These are phyloP conservation scores for Hipposideros armiger DNA, from an alignment of 2,113 vertebrate genomes.

Conservation along the genomic window DNA sequence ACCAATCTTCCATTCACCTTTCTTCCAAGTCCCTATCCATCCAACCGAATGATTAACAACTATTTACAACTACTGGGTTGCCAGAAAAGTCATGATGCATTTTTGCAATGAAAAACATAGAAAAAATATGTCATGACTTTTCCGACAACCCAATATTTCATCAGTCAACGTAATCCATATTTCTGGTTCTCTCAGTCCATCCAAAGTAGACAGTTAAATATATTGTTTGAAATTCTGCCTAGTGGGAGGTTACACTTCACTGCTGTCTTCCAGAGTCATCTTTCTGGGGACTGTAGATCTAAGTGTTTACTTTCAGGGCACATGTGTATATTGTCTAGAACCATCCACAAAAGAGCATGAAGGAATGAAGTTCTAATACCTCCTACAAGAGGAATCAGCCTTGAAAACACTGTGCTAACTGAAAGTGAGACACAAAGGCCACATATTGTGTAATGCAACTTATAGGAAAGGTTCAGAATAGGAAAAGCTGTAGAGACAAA, in stretches of 20 bases:
- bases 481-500: background rate
- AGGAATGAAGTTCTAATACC: background rate
- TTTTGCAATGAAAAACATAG: too few relatives aligned
- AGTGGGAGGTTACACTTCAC: background rate
- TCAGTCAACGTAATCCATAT: background rate
- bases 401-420: background rate
- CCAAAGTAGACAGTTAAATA: background rate
- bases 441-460: background rate
- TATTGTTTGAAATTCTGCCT: background rate
- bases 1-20: background rate
- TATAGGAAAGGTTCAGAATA: background rate
- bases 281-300: background rate
- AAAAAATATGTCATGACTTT: too few relatives aligned
- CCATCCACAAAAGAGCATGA: background rate
- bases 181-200: background rate
- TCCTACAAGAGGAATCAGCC: background rate
- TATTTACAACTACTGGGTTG: background rate
- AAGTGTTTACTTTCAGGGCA: background rate
- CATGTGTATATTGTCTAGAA: background rate
- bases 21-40: background rate
- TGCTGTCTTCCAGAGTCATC: background rate
- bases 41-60: background rate
- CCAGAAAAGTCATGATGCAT: too few relatives aligned
- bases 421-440: background rate
- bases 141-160: background rate